Evolutionary conservation across 2,888 invertebrate species (phyloP), one percentile per base, ranked within the genome.

Genomic region (Eristalinus sepulchralis): DNA sequence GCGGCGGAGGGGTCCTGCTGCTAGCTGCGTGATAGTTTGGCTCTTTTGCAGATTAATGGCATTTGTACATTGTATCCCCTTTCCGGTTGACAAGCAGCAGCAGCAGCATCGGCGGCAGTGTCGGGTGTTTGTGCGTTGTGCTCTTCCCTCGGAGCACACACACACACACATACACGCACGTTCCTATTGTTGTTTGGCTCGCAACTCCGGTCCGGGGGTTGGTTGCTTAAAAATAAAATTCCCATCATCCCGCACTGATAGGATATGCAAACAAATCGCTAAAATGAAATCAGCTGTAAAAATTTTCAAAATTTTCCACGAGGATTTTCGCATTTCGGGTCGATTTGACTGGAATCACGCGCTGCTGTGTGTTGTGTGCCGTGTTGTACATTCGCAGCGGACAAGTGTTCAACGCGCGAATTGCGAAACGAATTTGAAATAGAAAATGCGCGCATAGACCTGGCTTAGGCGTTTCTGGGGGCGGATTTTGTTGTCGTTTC

Each of bases 271-370:
- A 89, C 86, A 89, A 89, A 89, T 88, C 84, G 82, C 75, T 83
- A 80, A 89, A 90, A 90, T 90, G 90, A 91, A 92, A 92, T 92
- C 92, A 92, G 92, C 92, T 92, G 92, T 91, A 90, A 92, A 91
- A 91, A 92, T 92, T 91, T 91, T 90, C 89, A 91, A 92, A 92
- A 90, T 90, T 92, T 92, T 92, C 92, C 92, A 92, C 92, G 92
- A 92, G 91, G 92, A 92, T 92, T 92, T 92, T 91, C 90, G 90
- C 90, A 90, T 91, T 91, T 92, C 90, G 85, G 86, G 86, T 86
- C 83, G 83, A 86, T 86, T 83, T 83, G 78, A 83, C 78, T 82
- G 83, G 17, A 86, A 86, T 83, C 86, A 86, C 86, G 86, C 86
- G 81, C 78, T 59, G 59, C 5, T n/a, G 17, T 47, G 17, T 47